These are phyloP conservation scores for Melanotaenia trifasciata DNA, from an alignment of 2,797 vertebrate species.

Conservation along the genomic window DNA sequence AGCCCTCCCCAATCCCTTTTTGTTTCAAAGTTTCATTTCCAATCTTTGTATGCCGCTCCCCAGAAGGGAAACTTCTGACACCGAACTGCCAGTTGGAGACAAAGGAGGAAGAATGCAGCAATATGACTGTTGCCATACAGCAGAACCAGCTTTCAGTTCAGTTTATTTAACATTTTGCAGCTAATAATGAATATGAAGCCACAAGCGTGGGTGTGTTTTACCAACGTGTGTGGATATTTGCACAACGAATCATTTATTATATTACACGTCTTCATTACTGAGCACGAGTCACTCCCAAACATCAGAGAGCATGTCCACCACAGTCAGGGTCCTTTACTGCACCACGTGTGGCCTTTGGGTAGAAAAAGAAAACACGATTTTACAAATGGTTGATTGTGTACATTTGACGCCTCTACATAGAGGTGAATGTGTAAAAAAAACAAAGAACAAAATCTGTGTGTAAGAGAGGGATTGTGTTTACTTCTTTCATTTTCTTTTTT, in stretches of 20 bases:
- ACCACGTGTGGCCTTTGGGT: no score
- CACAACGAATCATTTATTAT: neutral
- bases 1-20: constrained; percentile 26
- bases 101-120: neutral
- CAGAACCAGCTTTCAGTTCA: neutral
- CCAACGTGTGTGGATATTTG: neutral
- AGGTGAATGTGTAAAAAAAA: no score
- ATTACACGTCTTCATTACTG: no score
- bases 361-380: no score
- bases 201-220: neutral
- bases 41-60: constrained; percentile 13
- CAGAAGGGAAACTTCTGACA: constrained; percentile 33
- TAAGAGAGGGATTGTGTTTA: constrained; percentile 19
- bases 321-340: no score
- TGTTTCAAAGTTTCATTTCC: constrained; percentile 36
- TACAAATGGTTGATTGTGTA: no score
- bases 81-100: constrained; percentile 11
- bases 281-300: no score
- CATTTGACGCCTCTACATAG: no score
- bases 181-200: neutral
- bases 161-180: neutral
- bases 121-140: neutral
- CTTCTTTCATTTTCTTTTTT: constrained; percentile 23
- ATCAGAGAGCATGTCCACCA: no score
- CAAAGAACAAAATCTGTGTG: neutral